phyloP scores from a whole-genome alignment of 2,797 vertebrate species.

The Neoniphon sammara region DNA sequence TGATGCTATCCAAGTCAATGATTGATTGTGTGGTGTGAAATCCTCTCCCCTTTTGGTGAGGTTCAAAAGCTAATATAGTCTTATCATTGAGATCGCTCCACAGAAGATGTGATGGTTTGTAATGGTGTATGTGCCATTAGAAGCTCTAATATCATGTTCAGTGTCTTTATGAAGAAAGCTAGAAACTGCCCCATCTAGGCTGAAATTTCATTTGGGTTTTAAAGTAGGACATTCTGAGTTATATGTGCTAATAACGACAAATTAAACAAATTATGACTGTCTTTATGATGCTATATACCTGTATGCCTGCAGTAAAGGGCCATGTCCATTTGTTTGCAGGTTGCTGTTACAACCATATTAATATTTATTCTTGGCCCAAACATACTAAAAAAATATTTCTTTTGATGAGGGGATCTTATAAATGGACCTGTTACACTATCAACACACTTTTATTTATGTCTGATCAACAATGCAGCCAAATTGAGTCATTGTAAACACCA shows the following conservation, averaged over 20 bases:
- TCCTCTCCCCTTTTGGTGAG: neutral
- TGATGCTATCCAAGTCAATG: neutral
- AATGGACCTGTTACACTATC: slow-evolving; percentile 40
- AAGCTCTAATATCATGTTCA: neutral
- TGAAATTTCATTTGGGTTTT: neutral
- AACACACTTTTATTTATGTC: neutral
- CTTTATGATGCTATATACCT: neutral
- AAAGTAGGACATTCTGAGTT: neutral
- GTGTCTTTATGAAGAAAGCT: slow-evolving; percentile 20
- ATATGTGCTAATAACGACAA: slow-evolving; percentile 17
- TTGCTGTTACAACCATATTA: slow-evolving; percentile 57
- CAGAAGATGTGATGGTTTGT: neutral
- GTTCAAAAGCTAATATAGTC: neutral
- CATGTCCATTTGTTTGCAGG: neutral
- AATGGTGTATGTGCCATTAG: neutral
- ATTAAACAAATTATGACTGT: slow-evolving; percentile 49
- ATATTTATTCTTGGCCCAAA: slow-evolving; percentile 19
- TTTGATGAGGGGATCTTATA: neutral
- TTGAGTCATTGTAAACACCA: neutral
- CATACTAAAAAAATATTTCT: neutral
- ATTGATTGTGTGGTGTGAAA: neutral
- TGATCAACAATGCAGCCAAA: slow-evolving; percentile 8
- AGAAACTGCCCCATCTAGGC: too few relatives aligned
- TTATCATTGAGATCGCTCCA: neutral
- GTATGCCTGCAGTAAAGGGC: slow-evolving; percentile 20